A percentile compares a stretch with the other conserved stretches of the same genome.
These are phyloP conservation scores for Gymnocephalus cernua DNA, from an alignment of 2,113 vertebrate genomes.

Conservation along the genomic window DNA sequence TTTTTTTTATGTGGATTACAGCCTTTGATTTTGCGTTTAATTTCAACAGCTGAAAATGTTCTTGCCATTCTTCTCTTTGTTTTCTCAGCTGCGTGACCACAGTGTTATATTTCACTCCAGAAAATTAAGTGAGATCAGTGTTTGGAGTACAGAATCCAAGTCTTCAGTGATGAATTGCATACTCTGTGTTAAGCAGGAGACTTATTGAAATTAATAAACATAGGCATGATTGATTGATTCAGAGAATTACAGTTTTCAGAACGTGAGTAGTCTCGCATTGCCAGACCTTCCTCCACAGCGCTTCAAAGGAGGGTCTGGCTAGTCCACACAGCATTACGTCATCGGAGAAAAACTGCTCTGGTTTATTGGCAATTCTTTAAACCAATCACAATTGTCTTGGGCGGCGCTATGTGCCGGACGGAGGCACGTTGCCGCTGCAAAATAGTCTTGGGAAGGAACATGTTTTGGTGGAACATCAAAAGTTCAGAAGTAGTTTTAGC, in stretches of 20 bases:
- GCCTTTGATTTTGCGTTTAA: constrained; percentile 58
- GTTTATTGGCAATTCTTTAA: too few species aligned
- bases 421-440: too few species aligned
- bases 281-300: too few species aligned
- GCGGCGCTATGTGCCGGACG: too few species aligned
- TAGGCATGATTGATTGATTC: constrained; percentile 48
- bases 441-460: too few species aligned
- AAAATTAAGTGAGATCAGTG: constrained; percentile 45
- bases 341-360: too few species aligned
- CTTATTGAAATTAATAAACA: constrained; percentile 48
- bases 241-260: constrained; percentile 32
- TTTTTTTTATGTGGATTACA: constrained; percentile 29
- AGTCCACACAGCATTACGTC: too few species aligned
- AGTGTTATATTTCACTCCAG: constrained; percentile 24
- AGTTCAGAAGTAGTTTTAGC: too few species aligned
- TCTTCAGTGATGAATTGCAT: constrained; percentile 36
- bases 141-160: constrained; percentile 25
- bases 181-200: not conserved
- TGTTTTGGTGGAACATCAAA: too few species aligned
- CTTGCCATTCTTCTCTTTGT: constrained; percentile 16
- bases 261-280: not conserved
- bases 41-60: constrained; percentile 48
- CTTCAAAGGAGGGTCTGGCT: too few species aligned
- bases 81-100: constrained; percentile 60
- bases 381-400: too few species aligned